Evolutionary conservation across 2,888 invertebrate genomes (phyloP), one percentile per base, ranked within the genome.

Genomic region (Caenorhabditis parvicauda): DNA sequence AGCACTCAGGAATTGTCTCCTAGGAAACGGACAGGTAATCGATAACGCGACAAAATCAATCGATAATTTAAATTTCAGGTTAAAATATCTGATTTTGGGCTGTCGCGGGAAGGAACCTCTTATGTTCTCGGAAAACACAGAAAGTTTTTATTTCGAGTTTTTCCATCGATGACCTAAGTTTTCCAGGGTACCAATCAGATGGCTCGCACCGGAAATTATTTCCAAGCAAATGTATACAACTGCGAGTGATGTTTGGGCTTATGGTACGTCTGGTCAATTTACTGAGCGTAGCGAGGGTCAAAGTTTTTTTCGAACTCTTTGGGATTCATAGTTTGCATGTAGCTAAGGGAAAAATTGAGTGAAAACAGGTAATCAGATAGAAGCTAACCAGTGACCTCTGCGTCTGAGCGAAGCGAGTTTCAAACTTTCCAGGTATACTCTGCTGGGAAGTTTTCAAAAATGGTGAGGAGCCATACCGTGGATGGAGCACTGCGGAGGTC

Each of bases 131-230:
- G 57, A 29, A 54, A 54, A 3, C n/a, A 25, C 25, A 25, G 6
- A 24, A 39, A 39, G 6, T 42, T 7, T 5, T 24, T 24, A 42
- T 19, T 6, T 42, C n/a, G n/a, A n/a, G 14, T 3, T 42, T 7
- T 22, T 24, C 25, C 14, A 3, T 24, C 9, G 14, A 24, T 42
- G 21, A 14, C 42, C 12, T 43, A 3, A 24, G 21, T 3, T 24
- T 2, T 49, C 17, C 47, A 61, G 56, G 24, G 68, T 63, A 4
- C 71, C 71, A 2, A 70, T 72, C 21, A 49, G 64, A 25, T 69
- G 67, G 67, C 39, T 71, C 37, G 64, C 69, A 14, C 71, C 71
- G 43, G 71, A 71, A 53, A 63, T 63, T 7, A 54, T 69, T 9
- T 43, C 45, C 6, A 59, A 53, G 22, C 44, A 46, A 4, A 46